Conservation (phyloP, 2,888 invertebrate genomes). For the Leuctra nigra region DNA sequence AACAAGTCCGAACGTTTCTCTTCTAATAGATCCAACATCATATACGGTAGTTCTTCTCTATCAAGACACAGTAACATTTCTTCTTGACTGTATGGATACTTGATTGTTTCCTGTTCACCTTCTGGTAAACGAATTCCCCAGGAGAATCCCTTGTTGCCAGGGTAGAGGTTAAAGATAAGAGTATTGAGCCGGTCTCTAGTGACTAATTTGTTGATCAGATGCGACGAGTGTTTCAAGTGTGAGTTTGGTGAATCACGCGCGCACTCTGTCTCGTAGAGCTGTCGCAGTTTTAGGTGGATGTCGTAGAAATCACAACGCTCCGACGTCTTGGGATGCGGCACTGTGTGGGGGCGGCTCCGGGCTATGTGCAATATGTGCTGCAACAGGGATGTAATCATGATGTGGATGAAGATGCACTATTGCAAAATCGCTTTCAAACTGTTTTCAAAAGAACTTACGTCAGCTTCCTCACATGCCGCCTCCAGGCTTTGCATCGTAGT, state of each 20-base stretch:
- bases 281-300: conserved; percentile 41
- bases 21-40: conserved; percentile 76
- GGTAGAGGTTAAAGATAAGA: conserved; percentile 83
- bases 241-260: conserved; percentile 28
- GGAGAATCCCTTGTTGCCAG: conserved; percentile 88
- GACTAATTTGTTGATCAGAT: conserved; percentile 77
- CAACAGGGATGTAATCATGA: too few species aligned
- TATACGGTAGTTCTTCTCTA: conserved; percentile 83
- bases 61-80: conserved; percentile 81
- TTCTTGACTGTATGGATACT: conserved; percentile 87
- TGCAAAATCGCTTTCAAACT: too few species aligned
- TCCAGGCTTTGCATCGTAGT: conserved; percentile 60
- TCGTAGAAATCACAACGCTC: conserved; percentile 34
- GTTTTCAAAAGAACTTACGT: conserved; percentile 50
- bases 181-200: conserved; percentile 81
- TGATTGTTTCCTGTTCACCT: conserved; percentile 53
- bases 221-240: conserved; percentile 40
- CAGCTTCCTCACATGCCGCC: conserved; percentile 59
- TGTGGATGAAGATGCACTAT: too few species aligned
- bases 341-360: conserved; percentile 28
- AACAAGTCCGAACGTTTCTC: conserved; percentile 77
- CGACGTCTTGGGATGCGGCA: conserved; percentile 21
- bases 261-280: conserved; percentile 40
- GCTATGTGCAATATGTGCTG: conserved; percentile 31
- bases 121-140: conserved; percentile 27